Evolutionary conservation across 1,140 invertebrate species (phyloP).

Genomic region (Periplaneta americana): DNA sequence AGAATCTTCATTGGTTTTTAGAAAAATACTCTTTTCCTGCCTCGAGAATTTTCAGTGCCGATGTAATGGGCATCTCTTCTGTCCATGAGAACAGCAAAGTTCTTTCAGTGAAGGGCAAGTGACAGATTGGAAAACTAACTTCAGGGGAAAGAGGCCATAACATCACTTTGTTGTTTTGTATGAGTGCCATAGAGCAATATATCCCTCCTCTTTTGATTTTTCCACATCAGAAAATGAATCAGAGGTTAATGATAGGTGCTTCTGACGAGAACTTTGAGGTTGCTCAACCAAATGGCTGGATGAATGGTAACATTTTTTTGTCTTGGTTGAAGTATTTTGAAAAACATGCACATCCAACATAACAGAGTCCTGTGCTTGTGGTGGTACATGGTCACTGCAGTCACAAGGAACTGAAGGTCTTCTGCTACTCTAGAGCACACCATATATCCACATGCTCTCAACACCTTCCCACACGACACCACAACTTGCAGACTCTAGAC

Average conservation of each 20-base stretch:
- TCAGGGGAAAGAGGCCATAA: conserved; percentile 38
- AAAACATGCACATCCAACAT: background rate
- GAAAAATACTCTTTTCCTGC: conserved; percentile 28
- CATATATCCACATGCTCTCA: conserved; percentile 33
- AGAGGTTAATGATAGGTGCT: conserved; percentile 6
- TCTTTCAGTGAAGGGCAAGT: conserved; percentile 30
- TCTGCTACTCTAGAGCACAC: conserved; percentile 32
- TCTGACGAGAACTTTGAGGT: too few relatives aligned
- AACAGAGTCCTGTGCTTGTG: conserved; percentile 21
- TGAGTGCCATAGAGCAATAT: conserved; percentile 29
- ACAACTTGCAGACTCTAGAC: conserved; percentile 34
- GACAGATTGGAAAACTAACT: conserved; percentile 35
- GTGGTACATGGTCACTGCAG: too few relatives aligned
- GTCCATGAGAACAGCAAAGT: conserved; percentile 31
- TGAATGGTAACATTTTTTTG: conserved; percentile 23
- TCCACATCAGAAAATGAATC: conserved; percentile 16
- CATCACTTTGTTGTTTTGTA: conserved; percentile 30
- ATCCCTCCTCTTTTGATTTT: conserved; percentile 30
- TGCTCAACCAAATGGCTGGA: conserved; percentile 25
- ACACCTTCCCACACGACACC: too few relatives aligned
- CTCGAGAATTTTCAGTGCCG: conserved; percentile 35
- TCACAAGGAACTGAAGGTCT: conserved; percentile 31
- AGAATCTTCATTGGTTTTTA: conserved; percentile 24
- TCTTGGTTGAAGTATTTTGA: conserved; percentile 24
- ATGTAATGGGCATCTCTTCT: conserved; percentile 34